Percentiles rank a stretch among this genome's conserved stretches.
Evolutionary conservation across 2,797 vertebrate genomes (phyloP).

Genomic region (Rhodeus uyekii): DNA sequence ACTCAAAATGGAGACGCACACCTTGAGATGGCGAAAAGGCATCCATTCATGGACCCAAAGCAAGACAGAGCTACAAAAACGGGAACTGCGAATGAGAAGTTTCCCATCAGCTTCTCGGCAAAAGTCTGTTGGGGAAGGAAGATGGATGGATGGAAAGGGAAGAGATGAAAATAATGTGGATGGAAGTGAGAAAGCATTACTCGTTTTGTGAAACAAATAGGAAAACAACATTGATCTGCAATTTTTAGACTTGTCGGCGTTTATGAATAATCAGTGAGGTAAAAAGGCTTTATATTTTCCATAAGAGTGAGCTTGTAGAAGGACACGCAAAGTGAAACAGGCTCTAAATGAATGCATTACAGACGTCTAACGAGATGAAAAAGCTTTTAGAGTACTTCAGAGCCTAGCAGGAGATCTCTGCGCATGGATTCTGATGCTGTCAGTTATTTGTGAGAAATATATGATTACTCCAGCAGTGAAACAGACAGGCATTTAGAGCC

Average conservation of each 20-base stretch:
- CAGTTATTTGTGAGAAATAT: constrained; percentile 48
- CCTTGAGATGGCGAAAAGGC: constrained; percentile 90
- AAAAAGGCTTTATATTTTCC: constrained; percentile 44
- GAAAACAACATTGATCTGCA: constrained; percentile 51
- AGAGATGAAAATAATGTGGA: neutral
- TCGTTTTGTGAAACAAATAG: constrained; percentile 16
- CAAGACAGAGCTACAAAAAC: constrained; percentile 94
- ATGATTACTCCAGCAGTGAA: constrained; percentile 51
- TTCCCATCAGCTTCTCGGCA: constrained; percentile 87
- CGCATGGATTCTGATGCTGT: constrained; percentile 24
- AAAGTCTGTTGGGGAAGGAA: constrained; percentile 80
- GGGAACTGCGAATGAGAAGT: constrained; percentile 86
- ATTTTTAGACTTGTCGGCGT: constrained; percentile 35
- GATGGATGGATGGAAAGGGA: neutral
- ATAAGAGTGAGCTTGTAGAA: constrained; percentile 25
- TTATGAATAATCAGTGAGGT: constrained; percentile 51
- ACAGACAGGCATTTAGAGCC: constrained; percentile 46
- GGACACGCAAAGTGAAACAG: constrained; percentile 13
- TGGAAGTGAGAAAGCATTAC: neutral
- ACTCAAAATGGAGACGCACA: constrained; percentile 62
- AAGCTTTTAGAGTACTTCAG: constrained; percentile 56
- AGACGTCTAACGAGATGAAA: constrained; percentile 54
- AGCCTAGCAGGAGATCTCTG: constrained; percentile 48
- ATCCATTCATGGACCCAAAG: constrained; percentile 93
- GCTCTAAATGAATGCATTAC: constrained; percentile 54